Base-by-base conservation (phyloP, 2,888 invertebrate species). In the Sesia apiformis region DNA sequence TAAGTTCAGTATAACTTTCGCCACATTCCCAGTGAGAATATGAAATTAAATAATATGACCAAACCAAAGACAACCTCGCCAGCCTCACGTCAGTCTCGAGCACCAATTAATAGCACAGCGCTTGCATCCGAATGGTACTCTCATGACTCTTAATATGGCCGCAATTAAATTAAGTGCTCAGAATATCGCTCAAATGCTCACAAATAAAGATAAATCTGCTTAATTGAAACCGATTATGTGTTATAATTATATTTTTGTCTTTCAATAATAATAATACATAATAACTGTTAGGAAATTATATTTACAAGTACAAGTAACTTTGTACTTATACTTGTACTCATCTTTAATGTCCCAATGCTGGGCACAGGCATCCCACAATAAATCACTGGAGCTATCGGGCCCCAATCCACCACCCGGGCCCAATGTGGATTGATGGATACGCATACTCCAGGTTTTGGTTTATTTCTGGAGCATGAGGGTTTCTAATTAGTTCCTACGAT, bases 51-150 rank as follows among this genome's bases (percentile, higher is more conserved):
- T 46, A 6, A 46, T 46, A 23, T 23, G 23, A 23, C 23, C 23
- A 8, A 46, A 46, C 7, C 8, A 46, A 46, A 46, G 46, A 46
- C 46, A 46, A 46, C n/a, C 46, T 46, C 46, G 23, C 8, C 4
- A 23, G 23, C 23, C 23, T 23, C 23, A 8, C 46, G 46, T 46
- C 3, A 23, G n/a, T n/a, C 62, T 60, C 57, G 52, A 66, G 66
- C 56, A 60, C 63, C 66, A 66, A 66, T 66, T 68, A 68, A 56
- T 59, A 41, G 54, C 56, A 54, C 57, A 56, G 56, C 38, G 23
- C 55, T 40, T 53, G 57, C 52, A 38, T 53, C 42, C 38, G 43
- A 38, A 42, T 43, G 38, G 39, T 40, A 53, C 53, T 53, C 53
- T 38, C 23, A 4, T 7, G 3, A 8, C 46, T 46, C 8, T 46